phyloP scores from a whole-genome alignment of 2,113 vertebrate species.

The Leptosomus discolor region DNA sequence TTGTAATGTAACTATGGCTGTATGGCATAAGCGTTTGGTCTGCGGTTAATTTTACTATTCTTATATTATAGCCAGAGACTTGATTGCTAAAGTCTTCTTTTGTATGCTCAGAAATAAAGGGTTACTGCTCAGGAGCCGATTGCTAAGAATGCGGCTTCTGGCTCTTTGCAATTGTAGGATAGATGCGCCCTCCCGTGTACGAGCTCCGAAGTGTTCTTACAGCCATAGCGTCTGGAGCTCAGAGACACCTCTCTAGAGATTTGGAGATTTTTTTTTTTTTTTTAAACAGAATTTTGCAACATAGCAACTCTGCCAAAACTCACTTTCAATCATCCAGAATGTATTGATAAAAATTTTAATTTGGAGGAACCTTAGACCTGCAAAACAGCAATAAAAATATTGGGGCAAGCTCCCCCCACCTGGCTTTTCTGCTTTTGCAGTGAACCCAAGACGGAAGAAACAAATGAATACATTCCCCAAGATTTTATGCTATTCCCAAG shows the following conservation, averaged over 20 bases:
- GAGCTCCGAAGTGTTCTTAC: neutral
- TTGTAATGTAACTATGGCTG: neutral
- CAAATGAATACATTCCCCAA: neutral
- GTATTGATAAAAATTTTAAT: neutral
- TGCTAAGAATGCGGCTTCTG: rapidly evolving
- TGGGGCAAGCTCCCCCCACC: neutral
- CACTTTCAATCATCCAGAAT: neutral
- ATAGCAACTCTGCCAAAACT: neutral
- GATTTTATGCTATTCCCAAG: neutral
- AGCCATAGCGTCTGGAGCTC: neutral
- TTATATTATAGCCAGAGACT: neutral
- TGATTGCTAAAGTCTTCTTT: neutral
- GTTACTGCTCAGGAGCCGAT: neutral
- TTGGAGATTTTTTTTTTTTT: neutral
- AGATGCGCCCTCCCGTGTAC: constrained; percentile 50
- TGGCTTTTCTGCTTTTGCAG: neutral
- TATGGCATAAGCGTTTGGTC: neutral
- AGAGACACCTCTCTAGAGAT: neutral
- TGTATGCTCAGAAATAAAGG: neutral
- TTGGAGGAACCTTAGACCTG: neutral
- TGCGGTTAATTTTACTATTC: neutral
- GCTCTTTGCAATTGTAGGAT: neutral
- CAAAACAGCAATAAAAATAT: neutral
- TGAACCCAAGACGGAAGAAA: neutral
- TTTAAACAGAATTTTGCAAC: neutral